Evolutionary conservation across 1,140 invertebrate genomes (phyloP).

Genomic region (Drosophila tropicalis): DNA sequence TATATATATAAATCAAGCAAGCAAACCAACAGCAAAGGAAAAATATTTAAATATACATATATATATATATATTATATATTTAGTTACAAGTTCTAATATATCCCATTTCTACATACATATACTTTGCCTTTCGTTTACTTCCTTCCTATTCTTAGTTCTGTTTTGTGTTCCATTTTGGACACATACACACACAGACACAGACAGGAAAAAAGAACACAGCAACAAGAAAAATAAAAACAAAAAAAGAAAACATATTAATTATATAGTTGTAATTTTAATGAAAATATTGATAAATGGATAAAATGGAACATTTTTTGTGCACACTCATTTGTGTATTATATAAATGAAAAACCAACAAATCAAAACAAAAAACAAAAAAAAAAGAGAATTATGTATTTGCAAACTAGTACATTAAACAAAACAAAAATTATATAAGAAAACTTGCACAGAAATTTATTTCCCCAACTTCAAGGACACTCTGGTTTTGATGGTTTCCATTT

Average conservation of each 20-base stretch:
- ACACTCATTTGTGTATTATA: constrained; percentile 66
- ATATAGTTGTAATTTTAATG: constrained; percentile 56
- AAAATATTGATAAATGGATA: constrained; percentile 36
- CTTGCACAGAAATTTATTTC: constrained; percentile 1
- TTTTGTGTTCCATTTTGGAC: background rate
- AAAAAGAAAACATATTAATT: constrained; percentile 49
- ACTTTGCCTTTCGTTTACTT: constrained; percentile 40
- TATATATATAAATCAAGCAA: constrained; percentile 56
- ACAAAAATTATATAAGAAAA: constrained; percentile 53
- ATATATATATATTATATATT: constrained; percentile 76
- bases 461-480: too few species aligned
- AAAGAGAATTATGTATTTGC: constrained; percentile 68
- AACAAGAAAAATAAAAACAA: constrained; percentile 36
- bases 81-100: constrained; percentile 39
- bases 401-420: constrained; percentile 73
- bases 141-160: constrained; percentile 29
- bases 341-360: constrained; percentile 48
- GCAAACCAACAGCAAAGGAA: background rate
- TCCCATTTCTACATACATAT: constrained; percentile 32
- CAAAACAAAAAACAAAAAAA: constrained; percentile 34
- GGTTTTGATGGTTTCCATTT: too few species aligned
- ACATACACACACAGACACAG: background rate
- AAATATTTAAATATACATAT: constrained; percentile 48
- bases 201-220: constrained; percentile 14
- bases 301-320: constrained; percentile 41